Evolutionary conservation across 2,888 invertebrate species (phyloP).

Genomic region (Cyaniris semiargus): DNA sequence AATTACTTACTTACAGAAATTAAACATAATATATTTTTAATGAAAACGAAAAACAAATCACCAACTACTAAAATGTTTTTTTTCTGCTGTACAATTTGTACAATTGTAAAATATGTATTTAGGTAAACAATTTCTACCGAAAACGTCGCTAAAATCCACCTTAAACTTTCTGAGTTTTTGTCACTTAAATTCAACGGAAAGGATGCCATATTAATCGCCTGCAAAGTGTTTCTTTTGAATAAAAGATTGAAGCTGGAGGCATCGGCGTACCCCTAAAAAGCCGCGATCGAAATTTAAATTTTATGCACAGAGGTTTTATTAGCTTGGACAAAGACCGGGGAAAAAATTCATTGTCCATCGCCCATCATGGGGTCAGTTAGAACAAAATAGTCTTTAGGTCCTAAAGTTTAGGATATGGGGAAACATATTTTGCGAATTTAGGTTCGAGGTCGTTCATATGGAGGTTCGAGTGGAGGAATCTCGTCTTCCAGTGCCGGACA

Average conservation of each 20-base stretch:
- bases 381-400: slow-evolving; percentile 10
- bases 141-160: not conserved
- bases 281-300: slow-evolving; percentile 34
- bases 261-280: slow-evolving; percentile 29
- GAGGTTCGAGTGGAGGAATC: too few relatives aligned
- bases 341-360: slow-evolving; percentile 55
- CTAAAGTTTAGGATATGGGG: not conserved
- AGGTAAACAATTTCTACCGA: not conserved
- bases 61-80: too few relatives aligned
- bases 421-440: too few relatives aligned
- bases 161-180: not conserved
- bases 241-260: slow-evolving; percentile 6
- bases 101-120: too few relatives aligned
- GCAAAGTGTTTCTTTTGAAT: slow-evolving; percentile 26
- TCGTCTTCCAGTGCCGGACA: too few relatives aligned
- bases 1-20: too few relatives aligned
- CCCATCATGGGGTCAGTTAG: slow-evolving; percentile 53
- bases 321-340: slow-evolving; percentile 48
- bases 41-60: too few relatives aligned
- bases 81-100: too few relatives aligned
- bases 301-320: slow-evolving; percentile 44
- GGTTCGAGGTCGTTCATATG: too few relatives aligned
- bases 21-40: too few relatives aligned
- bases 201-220: not conserved
- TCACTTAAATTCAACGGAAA: not conserved